These are phyloP conservation scores for Tachypleus tridentatus DNA, from an alignment of 1,140 invertebrate species.

Conservation along the genomic window DNA sequence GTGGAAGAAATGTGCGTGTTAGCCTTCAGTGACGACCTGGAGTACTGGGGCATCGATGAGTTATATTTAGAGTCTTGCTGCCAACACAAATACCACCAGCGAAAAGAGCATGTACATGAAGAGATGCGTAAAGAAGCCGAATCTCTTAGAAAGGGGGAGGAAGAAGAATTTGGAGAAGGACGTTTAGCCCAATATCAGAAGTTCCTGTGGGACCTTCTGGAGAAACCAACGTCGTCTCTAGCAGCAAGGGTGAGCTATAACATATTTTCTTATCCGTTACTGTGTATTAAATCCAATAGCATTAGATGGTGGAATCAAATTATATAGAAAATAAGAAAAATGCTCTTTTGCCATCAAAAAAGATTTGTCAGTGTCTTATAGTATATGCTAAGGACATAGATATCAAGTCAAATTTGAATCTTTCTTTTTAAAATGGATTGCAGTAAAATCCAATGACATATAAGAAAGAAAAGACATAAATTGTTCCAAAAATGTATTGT, in stretches of 20 bases:
- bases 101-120: conserved; percentile 96
- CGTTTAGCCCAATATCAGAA: conserved; percentile 90
- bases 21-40: conserved; percentile 93
- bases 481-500: too few species aligned
- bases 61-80: conserved; percentile 95
- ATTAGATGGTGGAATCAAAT: too few species aligned
- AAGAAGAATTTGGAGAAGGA: conserved; percentile 91
- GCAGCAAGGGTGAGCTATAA: conserved; percentile 75
- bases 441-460: too few species aligned
- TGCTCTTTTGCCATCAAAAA: too few species aligned
- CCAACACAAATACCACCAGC: conserved; percentile 96
- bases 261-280: too few species aligned
- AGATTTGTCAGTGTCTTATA: too few species aligned
- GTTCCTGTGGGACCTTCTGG: conserved; percentile 93
- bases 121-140: conserved; percentile 98
- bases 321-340: too few species aligned
- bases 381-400: too few species aligned
- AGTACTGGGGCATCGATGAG: conserved; percentile 98
- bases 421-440: too few species aligned
- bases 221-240: conserved; percentile 93
- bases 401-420: too few species aligned
- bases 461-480: too few species aligned
- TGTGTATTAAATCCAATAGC: too few species aligned
- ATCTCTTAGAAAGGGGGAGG: conserved; percentile 77
- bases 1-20: conserved; percentile 98